Percentiles rank a stretch among this genome's conserved stretches.
These are phyloP conservation scores for Arrhopalites spinosus DNA, from an alignment of 2,888 invertebrate genomes.

Conservation along the genomic window DNA sequence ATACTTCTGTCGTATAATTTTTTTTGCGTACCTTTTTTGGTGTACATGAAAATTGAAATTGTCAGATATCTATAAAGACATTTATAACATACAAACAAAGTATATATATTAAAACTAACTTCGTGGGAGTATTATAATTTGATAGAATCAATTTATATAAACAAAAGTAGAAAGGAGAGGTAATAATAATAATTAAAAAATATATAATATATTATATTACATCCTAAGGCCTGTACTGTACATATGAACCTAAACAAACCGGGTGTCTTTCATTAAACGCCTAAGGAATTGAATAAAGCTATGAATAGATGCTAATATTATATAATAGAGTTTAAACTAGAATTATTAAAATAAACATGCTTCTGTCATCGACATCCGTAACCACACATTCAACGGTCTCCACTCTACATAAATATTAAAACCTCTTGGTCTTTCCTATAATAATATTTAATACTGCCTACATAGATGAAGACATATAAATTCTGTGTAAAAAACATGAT, in stretches of 20 bases:
- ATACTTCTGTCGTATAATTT: background rate
- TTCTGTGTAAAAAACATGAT: no score
- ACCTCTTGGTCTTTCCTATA: no score
- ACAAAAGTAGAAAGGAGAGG: background rate
- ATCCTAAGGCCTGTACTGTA: background rate
- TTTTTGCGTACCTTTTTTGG: background rate
- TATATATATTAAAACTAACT: background rate
- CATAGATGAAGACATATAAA: background rate
- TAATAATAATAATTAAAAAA: background rate
- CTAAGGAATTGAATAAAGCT: conserved; percentile 19
- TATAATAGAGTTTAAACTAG: background rate
- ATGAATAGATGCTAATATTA: background rate
- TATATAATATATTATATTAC: background rate
- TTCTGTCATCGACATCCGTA: background rate
- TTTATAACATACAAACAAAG: background rate
- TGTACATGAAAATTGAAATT: background rate
- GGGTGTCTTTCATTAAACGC: conserved; percentile 32
- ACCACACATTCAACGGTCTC: background rate
- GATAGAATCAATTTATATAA: background rate
- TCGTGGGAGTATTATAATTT: background rate
- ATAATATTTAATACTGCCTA: background rate
- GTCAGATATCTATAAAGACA: background rate
- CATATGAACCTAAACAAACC: conserved; percentile 6
- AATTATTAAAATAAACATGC: background rate
- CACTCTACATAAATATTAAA: no score